Conservation (phyloP, 2,797 vertebrate species). For the Myiotriccus ornatus region DNA sequence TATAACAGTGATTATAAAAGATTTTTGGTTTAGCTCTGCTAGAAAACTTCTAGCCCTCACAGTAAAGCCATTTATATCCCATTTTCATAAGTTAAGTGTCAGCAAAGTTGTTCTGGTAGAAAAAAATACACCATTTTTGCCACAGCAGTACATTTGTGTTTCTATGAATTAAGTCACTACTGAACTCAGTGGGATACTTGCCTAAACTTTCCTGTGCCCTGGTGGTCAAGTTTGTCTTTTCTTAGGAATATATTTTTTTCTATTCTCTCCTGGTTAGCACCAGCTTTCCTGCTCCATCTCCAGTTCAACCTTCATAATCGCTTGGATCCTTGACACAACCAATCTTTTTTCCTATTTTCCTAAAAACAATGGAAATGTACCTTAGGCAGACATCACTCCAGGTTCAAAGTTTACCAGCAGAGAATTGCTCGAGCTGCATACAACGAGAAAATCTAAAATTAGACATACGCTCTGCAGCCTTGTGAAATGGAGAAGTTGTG, state of each 20-base stretch:
- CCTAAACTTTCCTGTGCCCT: background rate
- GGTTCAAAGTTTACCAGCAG: background rate
- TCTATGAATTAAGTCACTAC: background rate
- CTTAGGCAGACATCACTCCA: background rate
- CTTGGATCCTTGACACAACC: background rate
- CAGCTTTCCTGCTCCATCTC: background rate
- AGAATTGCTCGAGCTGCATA: background rate
- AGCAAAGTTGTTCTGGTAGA: background rate
- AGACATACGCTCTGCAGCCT: background rate
- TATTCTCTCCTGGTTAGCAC: background rate
- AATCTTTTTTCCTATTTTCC: background rate
- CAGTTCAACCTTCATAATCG: background rate
- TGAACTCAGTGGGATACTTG: background rate
- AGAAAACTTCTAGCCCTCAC: background rate
- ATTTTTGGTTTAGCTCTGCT: background rate
- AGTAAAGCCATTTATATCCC: background rate
- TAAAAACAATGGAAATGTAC: background rate
- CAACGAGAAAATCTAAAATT: background rate
- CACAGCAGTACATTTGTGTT: background rate
- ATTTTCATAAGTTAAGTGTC: background rate
- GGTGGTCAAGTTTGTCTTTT: background rate
- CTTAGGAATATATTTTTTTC: background rate
- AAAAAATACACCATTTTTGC: background rate
- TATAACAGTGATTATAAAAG: background rate
- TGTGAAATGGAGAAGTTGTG: background rate